Conservation (phyloP, 2,113 vertebrate species). For the Narcine bancroftii region DNA sequence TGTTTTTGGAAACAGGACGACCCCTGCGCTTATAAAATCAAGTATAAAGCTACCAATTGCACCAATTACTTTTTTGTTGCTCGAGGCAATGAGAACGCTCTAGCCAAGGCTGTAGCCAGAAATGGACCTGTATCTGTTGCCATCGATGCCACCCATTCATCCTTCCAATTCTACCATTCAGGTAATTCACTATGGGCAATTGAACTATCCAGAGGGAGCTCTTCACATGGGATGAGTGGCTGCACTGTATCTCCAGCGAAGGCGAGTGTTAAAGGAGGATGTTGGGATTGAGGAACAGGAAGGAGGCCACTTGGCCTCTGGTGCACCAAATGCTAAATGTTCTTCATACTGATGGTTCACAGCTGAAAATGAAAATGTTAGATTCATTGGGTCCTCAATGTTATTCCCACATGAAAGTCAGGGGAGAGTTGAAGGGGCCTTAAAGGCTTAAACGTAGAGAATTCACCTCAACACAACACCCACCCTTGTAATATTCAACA, state of each 20-base stretch:
- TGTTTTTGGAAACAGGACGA: constrained; percentile 25
- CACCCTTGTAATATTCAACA: too few relatives aligned
- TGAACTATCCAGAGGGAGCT: background rate
- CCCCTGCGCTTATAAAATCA: constrained; percentile 40
- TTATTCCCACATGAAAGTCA: too few relatives aligned
- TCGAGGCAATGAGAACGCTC: constrained; percentile 46
- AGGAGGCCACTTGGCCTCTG: too few relatives aligned
- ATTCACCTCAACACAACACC: too few relatives aligned
- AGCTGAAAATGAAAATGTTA: background rate
- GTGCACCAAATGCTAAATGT: background rate
- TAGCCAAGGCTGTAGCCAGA: constrained; percentile 47
- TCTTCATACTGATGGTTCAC: background rate
- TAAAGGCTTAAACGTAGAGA: too few relatives aligned
- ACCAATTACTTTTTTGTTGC: constrained; percentile 47
- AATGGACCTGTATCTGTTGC: constrained; percentile 54
- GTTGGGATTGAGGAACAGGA: background rate
- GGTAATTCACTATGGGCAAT: background rate
- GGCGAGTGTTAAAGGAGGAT: background rate
- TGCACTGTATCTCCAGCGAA: background rate
- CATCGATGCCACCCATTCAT: constrained; percentile 49
- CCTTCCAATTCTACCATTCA: constrained; percentile 50
- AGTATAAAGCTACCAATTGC: constrained; percentile 50
- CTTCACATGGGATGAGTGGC: too few relatives aligned
- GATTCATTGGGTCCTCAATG: background rate
- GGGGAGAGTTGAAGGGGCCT: too few relatives aligned